phyloP scores from a whole-genome alignment of 2,113 vertebrate species.

The Struthidea cinerea region DNA sequence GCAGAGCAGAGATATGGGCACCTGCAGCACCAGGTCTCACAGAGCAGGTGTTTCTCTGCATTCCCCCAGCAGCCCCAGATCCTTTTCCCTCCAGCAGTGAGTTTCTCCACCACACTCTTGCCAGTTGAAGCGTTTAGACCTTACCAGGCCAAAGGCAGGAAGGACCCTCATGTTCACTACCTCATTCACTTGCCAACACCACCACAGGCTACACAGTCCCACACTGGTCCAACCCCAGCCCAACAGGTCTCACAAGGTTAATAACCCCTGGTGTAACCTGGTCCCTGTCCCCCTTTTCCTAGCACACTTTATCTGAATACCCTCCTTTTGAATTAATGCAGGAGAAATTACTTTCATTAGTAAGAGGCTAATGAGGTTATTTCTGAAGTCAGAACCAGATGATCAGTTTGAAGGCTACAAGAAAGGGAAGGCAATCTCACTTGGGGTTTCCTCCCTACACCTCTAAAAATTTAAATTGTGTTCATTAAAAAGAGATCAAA shows the following conservation, averaged over 20 bases:
- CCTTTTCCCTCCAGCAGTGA: not conserved
- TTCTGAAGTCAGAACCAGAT: not conserved
- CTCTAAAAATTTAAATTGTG: not conserved
- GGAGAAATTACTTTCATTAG: not conserved
- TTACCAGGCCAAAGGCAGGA: not conserved
- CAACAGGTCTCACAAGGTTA: not conserved
- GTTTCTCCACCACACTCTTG: not conserved
- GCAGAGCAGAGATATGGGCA: fast-evolving
- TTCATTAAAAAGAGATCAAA: not conserved
- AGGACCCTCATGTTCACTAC: fast-evolving
- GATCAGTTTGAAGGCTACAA: not conserved
- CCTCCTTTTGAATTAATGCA: not conserved
- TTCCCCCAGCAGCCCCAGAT: not conserved
- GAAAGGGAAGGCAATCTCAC: not conserved
- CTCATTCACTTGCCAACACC: not conserved
- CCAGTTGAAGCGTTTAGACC: not conserved
- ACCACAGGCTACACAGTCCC: not conserved
- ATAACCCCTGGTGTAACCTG: not conserved
- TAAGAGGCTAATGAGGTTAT: not conserved
- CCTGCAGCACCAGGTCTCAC: not conserved
- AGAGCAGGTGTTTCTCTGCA: not conserved
- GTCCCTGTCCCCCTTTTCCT: not conserved
- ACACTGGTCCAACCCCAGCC: not conserved
- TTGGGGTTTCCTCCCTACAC: not conserved
- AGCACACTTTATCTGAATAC: not conserved